Evolutionary conservation across 2,113 vertebrate genomes (phyloP).

Genomic region (Pollimyrus isidori): DNA sequence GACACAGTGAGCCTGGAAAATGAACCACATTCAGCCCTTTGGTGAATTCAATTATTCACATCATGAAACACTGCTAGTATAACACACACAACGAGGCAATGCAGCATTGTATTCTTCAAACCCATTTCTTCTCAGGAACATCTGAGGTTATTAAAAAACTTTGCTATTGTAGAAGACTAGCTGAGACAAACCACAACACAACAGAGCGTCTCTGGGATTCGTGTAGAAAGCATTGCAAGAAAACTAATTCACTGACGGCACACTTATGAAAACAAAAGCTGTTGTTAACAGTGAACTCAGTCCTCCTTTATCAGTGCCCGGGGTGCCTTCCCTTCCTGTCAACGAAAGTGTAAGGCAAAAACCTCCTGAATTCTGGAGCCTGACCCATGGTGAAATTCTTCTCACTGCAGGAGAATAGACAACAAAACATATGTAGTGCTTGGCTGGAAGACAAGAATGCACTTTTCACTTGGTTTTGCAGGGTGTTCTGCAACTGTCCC

Average conservation of each 20-base stretch:
- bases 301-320: conserved; percentile 31
- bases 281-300: neutral
- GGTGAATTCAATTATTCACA: neutral
- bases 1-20: neutral
- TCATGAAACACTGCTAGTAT: neutral
- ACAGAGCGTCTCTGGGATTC: neutral
- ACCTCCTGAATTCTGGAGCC: conserved; percentile 2
- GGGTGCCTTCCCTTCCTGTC: conserved; percentile 35
- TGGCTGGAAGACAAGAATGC: conserved; percentile 48
- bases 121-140: neutral
- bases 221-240: neutral
- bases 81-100: neutral
- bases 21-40: neutral
- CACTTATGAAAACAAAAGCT: conserved; percentile 6
- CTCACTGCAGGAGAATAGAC: conserved; percentile 19
- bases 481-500: conserved; percentile 33
- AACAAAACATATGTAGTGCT: conserved; percentile 44
- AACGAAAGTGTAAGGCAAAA: conserved; percentile 22
- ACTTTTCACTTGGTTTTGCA: conserved; percentile 18
- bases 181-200: neutral
- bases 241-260: neutral
- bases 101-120: neutral
- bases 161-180: neutral
- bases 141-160: neutral
- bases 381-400: conserved; percentile 11